phyloP scores from a whole-genome alignment of 2,797 vertebrate genomes.

The Thalassophryne amazonica region DNA sequence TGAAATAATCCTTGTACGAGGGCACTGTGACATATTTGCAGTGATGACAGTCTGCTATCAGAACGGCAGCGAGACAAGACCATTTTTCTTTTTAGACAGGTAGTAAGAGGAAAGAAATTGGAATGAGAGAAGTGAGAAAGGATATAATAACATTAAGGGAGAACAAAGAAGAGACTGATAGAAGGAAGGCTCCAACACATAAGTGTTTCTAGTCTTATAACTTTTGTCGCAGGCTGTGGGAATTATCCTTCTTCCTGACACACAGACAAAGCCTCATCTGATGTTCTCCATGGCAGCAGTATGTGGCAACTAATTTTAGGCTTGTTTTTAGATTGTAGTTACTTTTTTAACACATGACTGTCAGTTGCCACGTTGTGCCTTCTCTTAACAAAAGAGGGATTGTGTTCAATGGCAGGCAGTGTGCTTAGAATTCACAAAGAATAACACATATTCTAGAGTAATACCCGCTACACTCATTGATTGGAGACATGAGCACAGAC shows the following conservation, averaged over 20 bases:
- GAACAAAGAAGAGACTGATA: constrained; percentile 41
- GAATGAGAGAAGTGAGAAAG: constrained; percentile 25
- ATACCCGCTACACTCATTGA: no score
- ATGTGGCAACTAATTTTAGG: constrained; percentile 57
- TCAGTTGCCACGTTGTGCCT: constrained; percentile 32
- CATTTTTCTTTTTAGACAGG: constrained; percentile 32
- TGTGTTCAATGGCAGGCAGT: constrained; percentile 44
- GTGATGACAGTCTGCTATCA: constrained; percentile 12
- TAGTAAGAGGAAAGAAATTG: constrained; percentile 22
- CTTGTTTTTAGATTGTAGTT: constrained; percentile 52
- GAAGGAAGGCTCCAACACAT: constrained; percentile 52
- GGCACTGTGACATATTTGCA: constrained; percentile 16
- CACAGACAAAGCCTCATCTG: constrained; percentile 48
- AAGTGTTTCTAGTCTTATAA: constrained; percentile 49
- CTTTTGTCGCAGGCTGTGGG: constrained; percentile 49
- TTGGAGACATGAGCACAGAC: no score
- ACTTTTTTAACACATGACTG: constrained; percentile 54
- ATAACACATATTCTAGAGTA: no score
- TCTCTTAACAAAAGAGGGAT: constrained; percentile 13
- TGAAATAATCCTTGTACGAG: constrained; percentile 12
- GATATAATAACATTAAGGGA: constrained; percentile 33
- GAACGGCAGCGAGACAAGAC: constrained; percentile 19
- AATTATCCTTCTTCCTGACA: constrained; percentile 61
- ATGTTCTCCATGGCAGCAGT: constrained; percentile 68
- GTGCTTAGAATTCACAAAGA: no score